Conservation (phyloP, 2,888 invertebrate species). For the Hypercompe scribonia region DNA sequence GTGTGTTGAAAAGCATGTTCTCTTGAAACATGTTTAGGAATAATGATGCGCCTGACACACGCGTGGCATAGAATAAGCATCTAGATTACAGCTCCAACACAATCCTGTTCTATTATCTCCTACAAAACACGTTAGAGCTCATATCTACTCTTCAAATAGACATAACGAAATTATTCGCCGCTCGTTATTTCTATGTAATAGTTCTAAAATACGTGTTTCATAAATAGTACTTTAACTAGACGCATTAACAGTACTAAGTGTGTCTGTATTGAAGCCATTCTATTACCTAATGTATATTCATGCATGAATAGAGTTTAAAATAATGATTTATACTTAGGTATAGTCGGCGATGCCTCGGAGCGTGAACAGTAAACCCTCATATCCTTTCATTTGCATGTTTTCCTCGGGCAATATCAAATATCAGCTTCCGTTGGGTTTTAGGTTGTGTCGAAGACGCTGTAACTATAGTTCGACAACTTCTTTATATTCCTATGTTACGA, state of each 20-base stretch:
- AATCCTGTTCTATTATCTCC: slow-evolving; percentile 41
- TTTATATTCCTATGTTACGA: slow-evolving; percentile 36
- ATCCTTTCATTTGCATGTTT: slow-evolving; percentile 82
- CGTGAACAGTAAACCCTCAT: slow-evolving; percentile 54
- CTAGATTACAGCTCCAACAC: slow-evolving; percentile 51
- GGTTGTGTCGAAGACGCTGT: slow-evolving; percentile 62
- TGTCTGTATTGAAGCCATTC: slow-evolving; percentile 47
- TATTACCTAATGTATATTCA: slow-evolving; percentile 54
- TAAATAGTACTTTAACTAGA: slow-evolving; percentile 34
- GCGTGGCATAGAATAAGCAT: slow-evolving; percentile 78
- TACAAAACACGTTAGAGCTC: slow-evolving; percentile 20
- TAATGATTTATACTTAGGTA: slow-evolving; percentile 55
- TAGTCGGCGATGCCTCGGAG: slow-evolving; percentile 34
- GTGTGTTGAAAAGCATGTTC: slow-evolving; percentile 49
- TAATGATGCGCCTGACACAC: slow-evolving; percentile 70
- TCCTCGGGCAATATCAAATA: slow-evolving; percentile 75
- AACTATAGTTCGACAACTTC: slow-evolving; percentile 70
- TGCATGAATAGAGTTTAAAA: slow-evolving; percentile 50
- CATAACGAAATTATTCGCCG: slow-evolving; percentile 19
- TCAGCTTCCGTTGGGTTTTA: slow-evolving; percentile 57
- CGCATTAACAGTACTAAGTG: slow-evolving; percentile 40
- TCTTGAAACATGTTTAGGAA: slow-evolving; percentile 75
- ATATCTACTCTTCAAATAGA: slow-evolving; percentile 22
- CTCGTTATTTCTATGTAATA: slow-evolving; percentile 28
- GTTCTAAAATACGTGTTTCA: slow-evolving; percentile 33